phyloP scores from a whole-genome alignment of 35 echinoderm and acorn worm genomes.

The Patiria miniata region DNA sequence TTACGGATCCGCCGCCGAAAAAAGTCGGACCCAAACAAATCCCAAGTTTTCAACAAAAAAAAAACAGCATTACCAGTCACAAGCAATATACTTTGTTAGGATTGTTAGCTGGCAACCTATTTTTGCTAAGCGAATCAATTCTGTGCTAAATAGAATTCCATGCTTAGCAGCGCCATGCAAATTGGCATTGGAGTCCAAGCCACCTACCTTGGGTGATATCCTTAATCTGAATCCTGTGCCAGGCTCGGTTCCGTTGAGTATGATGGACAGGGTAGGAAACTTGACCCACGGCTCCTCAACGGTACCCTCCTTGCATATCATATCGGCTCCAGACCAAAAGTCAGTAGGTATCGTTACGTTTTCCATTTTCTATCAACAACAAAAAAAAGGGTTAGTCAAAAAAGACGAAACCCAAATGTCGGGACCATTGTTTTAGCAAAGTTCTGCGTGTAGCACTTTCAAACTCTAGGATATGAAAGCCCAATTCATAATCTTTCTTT shows the following conservation, averaged over 20 bases:
- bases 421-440: no score
- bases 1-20: no score
- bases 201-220: constrained; percentile 78
- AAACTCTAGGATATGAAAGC: no score
- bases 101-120: background rate
- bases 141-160: background rate
- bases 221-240: constrained; percentile 61
- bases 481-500: no score
- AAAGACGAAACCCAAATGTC: no score
- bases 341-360: constrained; percentile 31
- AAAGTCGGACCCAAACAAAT: no score
- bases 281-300: constrained; percentile 57
- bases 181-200: no score
- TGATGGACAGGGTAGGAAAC: constrained; percentile 72
- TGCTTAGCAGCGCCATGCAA: no score
- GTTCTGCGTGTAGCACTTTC: no score
- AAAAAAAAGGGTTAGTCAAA: background rate
- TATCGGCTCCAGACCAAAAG: constrained; percentile 63
- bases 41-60: no score
- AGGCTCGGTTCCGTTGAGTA: constrained; percentile 34
- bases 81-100: background rate
- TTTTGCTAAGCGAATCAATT: background rate
- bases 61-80: background rate
- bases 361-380: background rate
- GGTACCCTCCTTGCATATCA: constrained; percentile 53